Base-by-base conservation (phyloP, 92 coral and sea anemone genomes). In the Montipora capitata region DNA sequence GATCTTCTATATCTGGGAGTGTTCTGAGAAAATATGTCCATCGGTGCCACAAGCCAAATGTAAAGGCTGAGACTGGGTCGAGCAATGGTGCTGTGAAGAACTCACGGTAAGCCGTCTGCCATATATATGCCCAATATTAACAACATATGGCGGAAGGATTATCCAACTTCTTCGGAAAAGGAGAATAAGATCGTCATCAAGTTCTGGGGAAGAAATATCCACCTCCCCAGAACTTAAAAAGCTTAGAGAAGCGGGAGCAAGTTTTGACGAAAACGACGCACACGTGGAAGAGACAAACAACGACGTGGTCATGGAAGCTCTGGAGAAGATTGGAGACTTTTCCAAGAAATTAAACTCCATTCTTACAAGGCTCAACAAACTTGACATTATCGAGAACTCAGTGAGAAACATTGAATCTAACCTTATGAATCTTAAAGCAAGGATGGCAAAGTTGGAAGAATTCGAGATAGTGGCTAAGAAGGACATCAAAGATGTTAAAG, bases 351-450 rank as follows among this genome's bases (percentile, higher is more conserved):
- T 27, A 27, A 27, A 27, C 35, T 27, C 35, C 35, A 27, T 27
- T 27, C 14, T 67, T 11, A 42, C 17, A 20, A 0, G 38, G 44
- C 72, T 67, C 4, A 9, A 67, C 41, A 67, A 67, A 15, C 72
- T 67, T 42, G 45, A 67, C 75, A 27, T 38, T n/a, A 40, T 70
- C 48, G 75, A 70, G 17, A 40, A 40, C 40, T 41, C 75, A 70
- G 75, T 70, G 39, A 70, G 40, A 70, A 70, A 38, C 75, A 70
- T 70, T 40, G 52, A 64, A 64, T 35, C 38, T 70, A 70, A 70
- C 40, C 1, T 38, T 12, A 17, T 51, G 0, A 70, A 70, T 51
- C 51, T 70, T 40, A 35, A 41, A 40, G 75, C 75, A 14, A 10
- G 75, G 10, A 27, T 51, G 9, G 75, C 75, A 35, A 70, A 70